Evolutionary conservation across 2,888 invertebrate genomes (phyloP).

Genomic region (Nudaria mundana): DNA sequence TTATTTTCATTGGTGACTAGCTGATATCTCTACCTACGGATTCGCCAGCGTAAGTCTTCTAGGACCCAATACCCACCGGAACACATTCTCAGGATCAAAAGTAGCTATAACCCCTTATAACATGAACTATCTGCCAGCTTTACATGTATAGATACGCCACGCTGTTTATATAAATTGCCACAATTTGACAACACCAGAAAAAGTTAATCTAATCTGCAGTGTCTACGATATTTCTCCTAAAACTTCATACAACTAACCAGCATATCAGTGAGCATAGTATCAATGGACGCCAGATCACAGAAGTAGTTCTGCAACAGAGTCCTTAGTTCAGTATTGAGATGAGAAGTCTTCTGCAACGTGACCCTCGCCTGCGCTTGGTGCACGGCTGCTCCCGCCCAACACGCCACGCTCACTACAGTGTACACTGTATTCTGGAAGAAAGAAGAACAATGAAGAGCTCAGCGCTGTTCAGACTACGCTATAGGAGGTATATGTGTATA

Average conservation of each 20-base stretch:
- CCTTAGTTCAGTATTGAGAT: slow-evolving; percentile 67
- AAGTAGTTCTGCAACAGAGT: slow-evolving; percentile 73
- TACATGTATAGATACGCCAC: no score
- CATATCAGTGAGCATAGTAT: slow-evolving; percentile 82
- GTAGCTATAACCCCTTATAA: no score
- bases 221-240: no score
- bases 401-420: slow-evolving; percentile 64
- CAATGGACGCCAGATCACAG: slow-evolving; percentile 76
- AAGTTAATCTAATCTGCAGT: no score
- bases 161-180: no score
- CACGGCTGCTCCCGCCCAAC: slow-evolving; percentile 77
- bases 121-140: no score
- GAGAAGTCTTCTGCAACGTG: slow-evolving; percentile 63
- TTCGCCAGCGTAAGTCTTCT: neutral
- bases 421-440: slow-evolving; percentile 52
- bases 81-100: no score
- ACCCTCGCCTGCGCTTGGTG: slow-evolving; percentile 70
- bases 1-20: neutral
- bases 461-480: no score
- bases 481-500: no score
- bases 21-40: neutral
- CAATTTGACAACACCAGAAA: no score
- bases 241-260: no score
- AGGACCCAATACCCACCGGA: no score
- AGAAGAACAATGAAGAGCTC: neutral